Base-by-base conservation (phyloP, 2,113 vertebrate species). In the Perognathus longimembris region DNA sequence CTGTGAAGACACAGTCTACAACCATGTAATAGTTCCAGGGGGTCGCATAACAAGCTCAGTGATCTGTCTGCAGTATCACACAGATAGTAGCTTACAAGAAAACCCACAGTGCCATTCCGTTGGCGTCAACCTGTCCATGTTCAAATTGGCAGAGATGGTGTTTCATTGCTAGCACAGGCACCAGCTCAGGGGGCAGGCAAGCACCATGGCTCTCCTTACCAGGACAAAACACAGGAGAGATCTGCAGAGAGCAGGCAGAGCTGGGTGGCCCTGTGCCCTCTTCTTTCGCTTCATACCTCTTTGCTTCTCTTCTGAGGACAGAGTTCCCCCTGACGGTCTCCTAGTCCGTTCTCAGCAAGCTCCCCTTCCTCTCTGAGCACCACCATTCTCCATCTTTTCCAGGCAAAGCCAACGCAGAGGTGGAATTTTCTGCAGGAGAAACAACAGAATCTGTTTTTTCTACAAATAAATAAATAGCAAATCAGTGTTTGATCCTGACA, bases 401-500 rank as follows among this genome's bases (percentile, higher is more conserved):
- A 28, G 9, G 26, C 30, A 34, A 85, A 30, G 40, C 1, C 1
- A 59, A 5, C 50, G 5, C 92, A 71, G 94, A 36, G 5, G 32
- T 38, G 14, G n/a, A 89, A 97, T 88, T 69, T 82, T 76, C 83
- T 91, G 0, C 88, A 84, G 70, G 1, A 94, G 34, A 96, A 96
- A 96, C 42, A 96, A 88, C 10, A 96, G 67, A 45, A 80, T n/a
- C 32, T n/a, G 20, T 22, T 95, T 54, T 69, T 57, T 17, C 59
- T 26, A 66, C 34, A 30, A 84, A 54, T 77, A 78, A 93, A 79
- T 83, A 78, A 88, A 94, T 45, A 97, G 96, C 38, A 93, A 96
- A 97, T 97, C 88, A 83, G 40, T 42, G 10, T 94, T 96, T 89
- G 89, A 95, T 96, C 87, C 89, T 94, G 57, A 79, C 93, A 97